phyloP scores from a whole-genome alignment of 2,113 vertebrate species.

The Thryonomys swinderianus region DNA sequence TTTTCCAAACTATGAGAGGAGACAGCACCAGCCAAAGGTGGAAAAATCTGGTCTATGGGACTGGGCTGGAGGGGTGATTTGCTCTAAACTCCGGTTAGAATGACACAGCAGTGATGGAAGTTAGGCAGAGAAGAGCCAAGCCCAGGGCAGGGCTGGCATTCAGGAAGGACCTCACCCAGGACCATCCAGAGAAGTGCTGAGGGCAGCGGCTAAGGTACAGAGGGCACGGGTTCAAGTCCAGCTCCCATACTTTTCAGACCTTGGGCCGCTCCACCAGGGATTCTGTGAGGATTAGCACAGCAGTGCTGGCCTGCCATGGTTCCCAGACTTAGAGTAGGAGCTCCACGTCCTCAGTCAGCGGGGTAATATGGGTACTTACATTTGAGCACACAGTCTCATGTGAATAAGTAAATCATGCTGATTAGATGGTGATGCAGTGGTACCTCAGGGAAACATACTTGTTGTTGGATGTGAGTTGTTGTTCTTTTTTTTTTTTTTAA shows the following conservation, averaged over 20 bases:
- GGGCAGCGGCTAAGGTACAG: not conserved
- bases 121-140: not conserved
- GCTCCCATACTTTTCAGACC: not conserved
- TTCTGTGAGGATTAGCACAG: not conserved
- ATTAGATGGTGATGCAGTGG: not conserved
- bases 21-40: not conserved
- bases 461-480: not conserved
- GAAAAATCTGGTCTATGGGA: not conserved
- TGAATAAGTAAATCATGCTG: not conserved
- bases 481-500: too few species aligned
- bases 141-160: not conserved
- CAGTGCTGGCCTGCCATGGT: not conserved
- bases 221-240: not conserved
- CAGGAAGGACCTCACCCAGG: not conserved
- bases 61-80: not conserved
- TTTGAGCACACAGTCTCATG: not conserved
- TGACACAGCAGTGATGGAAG: not conserved
- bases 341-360: not conserved
- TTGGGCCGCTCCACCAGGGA: not conserved
- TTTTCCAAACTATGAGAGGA: not conserved
- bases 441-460: not conserved
- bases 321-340: not conserved
- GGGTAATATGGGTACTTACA: not conserved
- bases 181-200: not conserved
- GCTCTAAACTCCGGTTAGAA: slow-evolving; percentile 1